These are phyloP conservation scores for Zenarchopterus dispar DNA, from an alignment of 2,797 vertebrate species.

Conservation along the genomic window DNA sequence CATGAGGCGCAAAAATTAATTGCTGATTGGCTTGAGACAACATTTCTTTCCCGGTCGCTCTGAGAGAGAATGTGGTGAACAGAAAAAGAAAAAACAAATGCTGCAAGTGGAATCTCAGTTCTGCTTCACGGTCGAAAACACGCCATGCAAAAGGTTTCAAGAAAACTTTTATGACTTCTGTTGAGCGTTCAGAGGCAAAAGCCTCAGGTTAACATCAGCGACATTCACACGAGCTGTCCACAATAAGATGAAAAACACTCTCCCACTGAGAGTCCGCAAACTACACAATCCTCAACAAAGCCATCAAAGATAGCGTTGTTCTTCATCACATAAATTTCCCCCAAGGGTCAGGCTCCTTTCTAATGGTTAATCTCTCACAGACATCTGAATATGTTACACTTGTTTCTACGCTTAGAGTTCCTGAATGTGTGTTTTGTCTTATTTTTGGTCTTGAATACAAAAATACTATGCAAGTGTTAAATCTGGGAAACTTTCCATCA, in stretches of 20 bases:
- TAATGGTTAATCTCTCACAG: background rate
- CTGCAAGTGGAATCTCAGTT: constrained; percentile 71
- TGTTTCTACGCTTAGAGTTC: background rate
- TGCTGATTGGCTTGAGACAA: constrained; percentile 27
- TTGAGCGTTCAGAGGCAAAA: background rate
- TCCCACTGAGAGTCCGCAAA: background rate
- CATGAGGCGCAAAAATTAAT: constrained; percentile 19
- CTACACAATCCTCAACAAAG: background rate
- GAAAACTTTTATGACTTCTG: constrained; percentile 26
- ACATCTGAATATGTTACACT: background rate
- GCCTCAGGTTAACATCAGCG: background rate
- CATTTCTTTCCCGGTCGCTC: constrained; percentile 12
- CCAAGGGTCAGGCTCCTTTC: background rate
- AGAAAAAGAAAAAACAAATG: constrained; percentile 40
- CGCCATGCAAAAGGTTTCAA: background rate
- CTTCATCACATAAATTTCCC: constrained; percentile 13
- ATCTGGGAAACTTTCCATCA: background rate
- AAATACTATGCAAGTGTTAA: background rate
- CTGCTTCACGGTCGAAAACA: constrained; percentile 52
- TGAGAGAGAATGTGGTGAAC: constrained; percentile 15
- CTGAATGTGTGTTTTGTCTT: background rate
- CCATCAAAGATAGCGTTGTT: constrained; percentile 46
- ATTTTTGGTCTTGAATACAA: background rate
- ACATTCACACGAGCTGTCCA: constrained; percentile 1
- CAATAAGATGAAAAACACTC: background rate